These are phyloP conservation scores for Chaenogobius annularis DNA, from an alignment of 2,113 vertebrate genomes.

Conservation along the genomic window DNA sequence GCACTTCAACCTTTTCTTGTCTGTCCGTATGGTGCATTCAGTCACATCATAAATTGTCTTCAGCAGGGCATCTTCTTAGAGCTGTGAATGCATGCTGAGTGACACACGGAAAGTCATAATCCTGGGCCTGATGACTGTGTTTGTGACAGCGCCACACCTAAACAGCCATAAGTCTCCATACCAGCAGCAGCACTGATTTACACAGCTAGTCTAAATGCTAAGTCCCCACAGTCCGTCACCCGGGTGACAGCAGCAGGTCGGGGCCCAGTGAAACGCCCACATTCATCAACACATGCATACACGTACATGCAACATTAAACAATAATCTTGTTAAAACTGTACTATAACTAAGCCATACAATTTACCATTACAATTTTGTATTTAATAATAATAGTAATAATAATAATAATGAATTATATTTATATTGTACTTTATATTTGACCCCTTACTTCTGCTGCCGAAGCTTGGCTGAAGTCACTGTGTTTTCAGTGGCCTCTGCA, in stretches of 20 bases:
- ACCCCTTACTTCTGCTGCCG: too few relatives aligned
- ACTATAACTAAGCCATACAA: neutral
- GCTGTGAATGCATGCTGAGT: constrained; percentile 26
- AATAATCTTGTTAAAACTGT: constrained; percentile 16
- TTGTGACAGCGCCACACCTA: constrained; percentile 39
- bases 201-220: constrained; percentile 65
- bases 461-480: too few relatives aligned
- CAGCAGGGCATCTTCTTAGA: constrained; percentile 19
- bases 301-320: constrained; percentile 36
- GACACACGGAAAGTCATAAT: constrained; percentile 29
- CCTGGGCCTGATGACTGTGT: constrained; percentile 14
- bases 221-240: constrained; percentile 51
- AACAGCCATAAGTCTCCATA: constrained; percentile 52
- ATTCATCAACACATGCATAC: constrained; percentile 37
- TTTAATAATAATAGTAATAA: too few relatives aligned
- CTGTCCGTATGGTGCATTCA: neutral
- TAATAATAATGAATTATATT: too few relatives aligned
- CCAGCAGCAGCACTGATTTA: constrained; percentile 57
- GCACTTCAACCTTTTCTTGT: constrained; percentile 32
- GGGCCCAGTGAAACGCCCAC: neutral
- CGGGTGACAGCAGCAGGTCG: constrained; percentile 38
- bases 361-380: too few relatives aligned
- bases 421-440: too few relatives aligned
- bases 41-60: constrained; percentile 26
- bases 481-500: too few relatives aligned